A percentile compares a stretch with the other conserved stretches of the same genome.
Conservation (phyloP, 2,113 vertebrate genomes). For the Misgurnus anguillicaudatus region DNA sequence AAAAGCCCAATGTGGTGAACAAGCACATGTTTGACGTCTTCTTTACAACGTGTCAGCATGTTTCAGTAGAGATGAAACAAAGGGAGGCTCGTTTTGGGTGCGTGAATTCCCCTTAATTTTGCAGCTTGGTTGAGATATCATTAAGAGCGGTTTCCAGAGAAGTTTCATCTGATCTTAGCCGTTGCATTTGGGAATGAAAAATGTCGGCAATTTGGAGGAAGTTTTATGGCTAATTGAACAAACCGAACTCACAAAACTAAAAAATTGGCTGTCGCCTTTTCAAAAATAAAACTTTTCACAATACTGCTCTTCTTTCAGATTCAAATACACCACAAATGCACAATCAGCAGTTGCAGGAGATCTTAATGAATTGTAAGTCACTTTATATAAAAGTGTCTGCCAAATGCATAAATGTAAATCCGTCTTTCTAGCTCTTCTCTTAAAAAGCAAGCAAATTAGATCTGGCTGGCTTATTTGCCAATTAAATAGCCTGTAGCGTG, state of each 20-base stretch:
- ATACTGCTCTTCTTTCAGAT: neutral
- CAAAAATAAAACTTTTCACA: neutral
- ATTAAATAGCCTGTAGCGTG: constrained; percentile 24
- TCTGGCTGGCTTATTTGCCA: constrained; percentile 7
- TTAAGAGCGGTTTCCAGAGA: neutral
- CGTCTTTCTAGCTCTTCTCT: constrained; percentile 8
- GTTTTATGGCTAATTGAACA: constrained; percentile 26
- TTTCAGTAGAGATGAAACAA: constrained; percentile 34
- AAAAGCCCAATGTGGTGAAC: constrained; percentile 28
- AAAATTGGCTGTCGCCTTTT: neutral
- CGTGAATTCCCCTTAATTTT: constrained; percentile 32
- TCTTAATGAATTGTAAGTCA: neutral
- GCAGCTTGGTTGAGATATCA: neutral
- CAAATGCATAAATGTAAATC: neutral
- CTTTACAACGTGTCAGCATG: constrained; percentile 25
- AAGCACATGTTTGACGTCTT: constrained; percentile 22
- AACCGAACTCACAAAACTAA: constrained; percentile 12
- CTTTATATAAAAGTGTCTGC: no score
- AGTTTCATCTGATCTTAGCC: constrained; percentile 11
- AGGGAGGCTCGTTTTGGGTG: constrained; percentile 27
- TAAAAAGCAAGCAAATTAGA: constrained; percentile 23
- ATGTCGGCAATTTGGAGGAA: neutral
- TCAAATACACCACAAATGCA: neutral
- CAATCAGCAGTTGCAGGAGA: neutral
- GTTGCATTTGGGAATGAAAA: neutral